Evolutionary conservation across 2,888 invertebrate species (phyloP), one percentile per base, ranked within the genome.

Genomic region (Diabrotica balteata): DNA sequence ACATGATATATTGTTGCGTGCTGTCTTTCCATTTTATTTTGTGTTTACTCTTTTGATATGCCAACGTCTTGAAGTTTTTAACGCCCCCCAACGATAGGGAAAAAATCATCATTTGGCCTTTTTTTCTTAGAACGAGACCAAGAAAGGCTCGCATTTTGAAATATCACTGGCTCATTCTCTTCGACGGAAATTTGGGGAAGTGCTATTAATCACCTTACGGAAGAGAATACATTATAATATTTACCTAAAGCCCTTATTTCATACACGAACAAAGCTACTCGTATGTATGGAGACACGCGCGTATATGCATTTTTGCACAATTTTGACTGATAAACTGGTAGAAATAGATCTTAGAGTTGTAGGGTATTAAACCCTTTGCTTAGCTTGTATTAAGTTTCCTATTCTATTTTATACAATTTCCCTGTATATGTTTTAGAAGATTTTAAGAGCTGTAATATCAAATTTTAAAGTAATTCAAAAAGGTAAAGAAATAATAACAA

Each of bases 71-170:
- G 49, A 50, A 32, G 59, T n/a, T 47, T 50, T 50, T 59, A 42
- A 47, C 49, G 59, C 42, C 11, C 50, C 42, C 11, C 22, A 44
- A 50, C 49, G 54, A 55, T 62, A 62, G 61, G 45, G 53, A 62
- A 64, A 62, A 64, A 64, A 64, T 64, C 44, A 62, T 62, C 64
- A 64, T 64, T 59, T 58, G 64, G 58, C 58, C 64, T n/a, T n/a
- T 44, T 58, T 59, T 64, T 46, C 58, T 64, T 64, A 17, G 32
- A 52, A 52, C 42, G 46, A 64, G 52, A 64, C 64, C 58, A 64
- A 58, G 64, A 52, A 58, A 43, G 45, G 51, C 45, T 52, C 58
- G 64, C 52, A 52, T 52, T 57, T 45, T 64, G 58, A 64, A 64
- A 64, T 42, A 58, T 64, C 51, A 59, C 64, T 17, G 50, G 50